phyloP scores from a whole-genome alignment of 2,888 invertebrate genomes.

The Zaprionus lineosus region DNA sequence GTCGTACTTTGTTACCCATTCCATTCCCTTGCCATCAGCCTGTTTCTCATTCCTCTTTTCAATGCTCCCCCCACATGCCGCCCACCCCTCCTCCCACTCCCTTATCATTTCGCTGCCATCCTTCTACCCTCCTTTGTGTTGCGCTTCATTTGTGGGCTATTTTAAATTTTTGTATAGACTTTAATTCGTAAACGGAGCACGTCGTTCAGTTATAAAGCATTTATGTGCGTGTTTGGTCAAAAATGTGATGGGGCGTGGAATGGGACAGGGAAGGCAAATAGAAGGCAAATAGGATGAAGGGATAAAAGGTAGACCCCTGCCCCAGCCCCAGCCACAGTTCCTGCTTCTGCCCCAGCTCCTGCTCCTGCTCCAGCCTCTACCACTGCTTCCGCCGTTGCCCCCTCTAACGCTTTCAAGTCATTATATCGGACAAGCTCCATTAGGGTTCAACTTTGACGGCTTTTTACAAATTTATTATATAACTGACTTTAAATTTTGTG shows the following conservation, averaged over 20 bases:
- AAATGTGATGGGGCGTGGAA: conserved; percentile 30
- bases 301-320: background rate
- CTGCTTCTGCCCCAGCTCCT: no score
- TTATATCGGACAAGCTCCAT: conserved; percentile 10
- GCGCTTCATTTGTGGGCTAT: conserved; percentile 8
- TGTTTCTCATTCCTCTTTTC: no score
- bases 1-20: background rate
- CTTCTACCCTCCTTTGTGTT: background rate
- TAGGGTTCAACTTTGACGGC: background rate
- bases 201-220: conserved; percentile 53
- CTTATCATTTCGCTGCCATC: background rate
- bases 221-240: conserved; percentile 61
- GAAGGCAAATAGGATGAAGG: conserved; percentile 16
- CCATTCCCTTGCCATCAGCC: no score
- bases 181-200: conserved; percentile 52
- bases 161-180: conserved; percentile 46
- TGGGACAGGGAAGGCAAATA: no score
- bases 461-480: conserved; percentile 26
- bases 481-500: conserved; percentile 4
- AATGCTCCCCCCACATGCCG: no score
- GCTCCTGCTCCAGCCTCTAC: no score
- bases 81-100: no score
- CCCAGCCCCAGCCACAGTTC: no score
- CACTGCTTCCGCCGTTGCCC: no score
- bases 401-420: no score